phyloP scores from a whole-genome alignment of 2,113 vertebrate genomes.

The Ochotona princeps region DNA sequence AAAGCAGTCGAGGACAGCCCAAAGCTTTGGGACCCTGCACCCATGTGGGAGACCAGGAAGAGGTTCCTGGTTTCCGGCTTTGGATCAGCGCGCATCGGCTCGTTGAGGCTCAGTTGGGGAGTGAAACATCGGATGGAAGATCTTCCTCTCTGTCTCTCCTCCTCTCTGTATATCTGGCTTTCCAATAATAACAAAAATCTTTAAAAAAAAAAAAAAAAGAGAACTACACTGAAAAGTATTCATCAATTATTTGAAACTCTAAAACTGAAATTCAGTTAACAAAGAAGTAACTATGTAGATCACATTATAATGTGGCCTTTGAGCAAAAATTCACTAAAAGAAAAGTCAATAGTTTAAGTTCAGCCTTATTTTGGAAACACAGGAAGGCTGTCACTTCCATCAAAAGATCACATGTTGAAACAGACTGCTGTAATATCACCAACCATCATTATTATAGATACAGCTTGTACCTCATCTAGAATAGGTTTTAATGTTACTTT shows the following conservation, averaged over 20 bases:
- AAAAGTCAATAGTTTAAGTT: neutral
- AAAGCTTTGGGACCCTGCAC: no score
- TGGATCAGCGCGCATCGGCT: no score
- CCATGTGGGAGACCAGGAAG: no score
- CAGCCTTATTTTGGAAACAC: neutral
- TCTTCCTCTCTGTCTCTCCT: no score
- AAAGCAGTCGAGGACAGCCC: no score
- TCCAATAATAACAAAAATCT: no score
- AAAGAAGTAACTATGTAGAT: neutral
- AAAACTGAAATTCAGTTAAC: neutral
- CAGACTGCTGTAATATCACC: neutral
- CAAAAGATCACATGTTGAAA: neutral
- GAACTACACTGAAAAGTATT: slow-evolving; percentile 14
- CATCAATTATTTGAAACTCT: slow-evolving; percentile 28
- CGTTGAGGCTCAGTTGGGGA: no score
- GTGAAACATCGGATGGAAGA: no score
- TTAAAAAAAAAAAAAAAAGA: no score
- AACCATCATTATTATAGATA: neutral
- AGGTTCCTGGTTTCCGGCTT: no score
- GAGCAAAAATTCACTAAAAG: slow-evolving; percentile 3
- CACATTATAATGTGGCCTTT: neutral
- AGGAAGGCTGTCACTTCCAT: neutral
- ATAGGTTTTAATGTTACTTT: slow-evolving; percentile 96
- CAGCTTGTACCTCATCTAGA: slow-evolving; percentile 93
- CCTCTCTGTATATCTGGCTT: no score